Percentiles rank a stretch among this genome's conserved stretches.
phyloP scores from a whole-genome alignment of 2,888 invertebrate species.

The Hypena proboscidalis region DNA sequence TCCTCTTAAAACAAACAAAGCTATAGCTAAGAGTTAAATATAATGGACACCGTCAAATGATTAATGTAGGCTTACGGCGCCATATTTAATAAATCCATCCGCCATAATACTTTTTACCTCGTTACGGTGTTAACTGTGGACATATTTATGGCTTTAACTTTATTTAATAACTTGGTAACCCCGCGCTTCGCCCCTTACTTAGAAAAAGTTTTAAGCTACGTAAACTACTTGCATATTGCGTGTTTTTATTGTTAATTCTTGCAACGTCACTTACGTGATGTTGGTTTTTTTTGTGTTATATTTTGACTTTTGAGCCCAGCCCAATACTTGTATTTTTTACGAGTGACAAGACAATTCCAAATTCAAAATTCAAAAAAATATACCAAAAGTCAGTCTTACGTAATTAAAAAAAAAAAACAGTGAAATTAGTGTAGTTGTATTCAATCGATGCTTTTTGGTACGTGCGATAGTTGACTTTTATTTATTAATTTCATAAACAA shows the following conservation, averaged over 20 bases:
- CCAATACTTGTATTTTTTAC: too few relatives aligned
- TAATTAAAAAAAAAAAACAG: too few relatives aligned
- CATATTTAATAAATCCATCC: constrained; percentile 47
- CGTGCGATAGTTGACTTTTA: too few relatives aligned
- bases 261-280: too few relatives aligned
- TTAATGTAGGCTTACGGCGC: constrained; percentile 27
- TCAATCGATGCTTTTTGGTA: too few relatives aligned
- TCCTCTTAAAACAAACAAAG: background rate
- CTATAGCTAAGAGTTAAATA: background rate
- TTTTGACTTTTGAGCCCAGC: too few relatives aligned
- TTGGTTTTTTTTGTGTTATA: constrained; percentile 8
- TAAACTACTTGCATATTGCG: constrained; percentile 48
- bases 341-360: too few relatives aligned
- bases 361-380: too few relatives aligned
- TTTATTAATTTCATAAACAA: background rate
- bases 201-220: constrained; percentile 74
- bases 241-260: too few relatives aligned
- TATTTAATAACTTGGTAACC: constrained; percentile 78
- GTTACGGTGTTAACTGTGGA: constrained; percentile 78
- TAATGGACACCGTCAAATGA: constrained; percentile 23
- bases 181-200: constrained; percentile 47
- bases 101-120: constrained; percentile 55
- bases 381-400: too few relatives aligned
- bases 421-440: too few relatives aligned
- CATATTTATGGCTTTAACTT: constrained; percentile 84